phyloP scores from a whole-genome alignment of 1,140 invertebrate genomes.

The Drosophila pallidifrons region DNA sequence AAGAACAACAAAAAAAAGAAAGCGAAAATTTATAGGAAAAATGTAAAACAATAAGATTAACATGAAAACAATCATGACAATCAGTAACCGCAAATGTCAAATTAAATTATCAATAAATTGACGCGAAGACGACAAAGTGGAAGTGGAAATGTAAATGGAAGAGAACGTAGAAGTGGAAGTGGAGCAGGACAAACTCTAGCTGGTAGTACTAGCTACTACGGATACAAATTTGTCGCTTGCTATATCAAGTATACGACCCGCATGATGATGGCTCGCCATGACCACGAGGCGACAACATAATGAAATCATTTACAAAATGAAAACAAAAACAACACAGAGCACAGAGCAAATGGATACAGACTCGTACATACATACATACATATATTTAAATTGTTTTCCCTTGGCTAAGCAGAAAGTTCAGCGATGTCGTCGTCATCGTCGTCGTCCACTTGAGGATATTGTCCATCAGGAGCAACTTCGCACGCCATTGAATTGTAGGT shows the following conservation, averaged over 20 bases:
- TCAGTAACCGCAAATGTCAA: conserved; percentile 84
- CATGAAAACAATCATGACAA: conserved; percentile 84
- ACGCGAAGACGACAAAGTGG: conserved; percentile 43
- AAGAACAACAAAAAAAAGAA: conserved; percentile 43
- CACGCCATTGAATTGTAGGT: conserved; percentile 70
- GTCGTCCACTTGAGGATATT: conserved; percentile 58
- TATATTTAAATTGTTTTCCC: conserved; percentile 47
- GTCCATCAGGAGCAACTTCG: conserved; percentile 75
- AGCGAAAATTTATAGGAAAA: conserved; percentile 16
- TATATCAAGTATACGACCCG: conserved; percentile 72
- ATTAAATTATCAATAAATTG: conserved; percentile 84
- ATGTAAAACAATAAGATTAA: conserved; percentile 62
- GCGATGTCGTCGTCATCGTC: conserved; percentile 1
- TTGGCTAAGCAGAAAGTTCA: conserved; percentile 32
- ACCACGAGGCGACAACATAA: conserved; percentile 60
- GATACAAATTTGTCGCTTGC: conserved; percentile 71
- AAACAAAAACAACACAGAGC: conserved; percentile 61
- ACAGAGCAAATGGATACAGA: conserved; percentile 23
- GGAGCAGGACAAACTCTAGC: too few relatives aligned
- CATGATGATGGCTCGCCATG: conserved; percentile 13
- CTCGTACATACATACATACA: conserved; percentile 23
- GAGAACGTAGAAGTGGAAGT: background rate
- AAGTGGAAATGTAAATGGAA: background rate
- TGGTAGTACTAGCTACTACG: conserved; percentile 26
- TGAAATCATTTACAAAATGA: conserved; percentile 83